Evolutionary conservation across 23 tunicate genomes (phyloP).

Genomic region (Aplidium turbinatum): DNA sequence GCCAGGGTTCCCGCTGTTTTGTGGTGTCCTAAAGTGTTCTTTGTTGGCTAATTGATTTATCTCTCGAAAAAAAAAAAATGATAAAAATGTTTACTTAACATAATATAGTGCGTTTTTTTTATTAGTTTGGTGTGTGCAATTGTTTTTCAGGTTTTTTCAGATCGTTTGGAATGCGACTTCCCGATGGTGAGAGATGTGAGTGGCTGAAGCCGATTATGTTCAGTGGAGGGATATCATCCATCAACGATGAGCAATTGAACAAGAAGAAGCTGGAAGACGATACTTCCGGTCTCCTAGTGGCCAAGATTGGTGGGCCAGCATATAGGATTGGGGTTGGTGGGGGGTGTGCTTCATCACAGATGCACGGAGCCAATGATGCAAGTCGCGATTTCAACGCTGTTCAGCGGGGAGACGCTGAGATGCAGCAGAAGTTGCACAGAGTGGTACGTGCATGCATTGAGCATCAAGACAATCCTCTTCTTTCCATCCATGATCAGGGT

Average conservation of each 20-base stretch:
- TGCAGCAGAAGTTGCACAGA: constrained; percentile 90
- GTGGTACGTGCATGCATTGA: constrained; percentile 70
- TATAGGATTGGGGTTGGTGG: constrained; percentile 91
- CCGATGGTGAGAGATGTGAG: constrained; percentile 51
- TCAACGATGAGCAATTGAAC: constrained; percentile 36
- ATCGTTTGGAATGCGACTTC: constrained; percentile 53
- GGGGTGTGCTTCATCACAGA: constrained; percentile 89
- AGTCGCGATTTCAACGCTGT: constrained; percentile 86
- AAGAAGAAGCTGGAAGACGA: constrained; percentile 50
- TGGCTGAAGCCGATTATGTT: constrained; percentile 96
- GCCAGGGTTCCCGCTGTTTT: too few relatives aligned
- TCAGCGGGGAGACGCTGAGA: constrained; percentile 90
- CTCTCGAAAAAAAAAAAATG: too few relatives aligned
- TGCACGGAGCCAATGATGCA: constrained; percentile 73
- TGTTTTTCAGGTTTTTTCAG: constrained; percentile 78
- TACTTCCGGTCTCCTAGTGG: constrained; percentile 61
- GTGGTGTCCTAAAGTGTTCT: too few relatives aligned
- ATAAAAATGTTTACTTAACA: too few relatives aligned
- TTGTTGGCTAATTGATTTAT: too few relatives aligned
- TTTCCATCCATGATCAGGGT: constrained; percentile 92
- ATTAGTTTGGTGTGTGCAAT: too few relatives aligned
- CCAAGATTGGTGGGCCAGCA: constrained; percentile 81
- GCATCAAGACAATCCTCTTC: constrained; percentile 60
- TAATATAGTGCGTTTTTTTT: too few relatives aligned
- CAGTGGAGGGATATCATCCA: constrained; percentile 79